These are phyloP conservation scores for Tonatia bakeri DNA, from an alignment of 2,113 vertebrate species.

Conservation along the genomic window DNA sequence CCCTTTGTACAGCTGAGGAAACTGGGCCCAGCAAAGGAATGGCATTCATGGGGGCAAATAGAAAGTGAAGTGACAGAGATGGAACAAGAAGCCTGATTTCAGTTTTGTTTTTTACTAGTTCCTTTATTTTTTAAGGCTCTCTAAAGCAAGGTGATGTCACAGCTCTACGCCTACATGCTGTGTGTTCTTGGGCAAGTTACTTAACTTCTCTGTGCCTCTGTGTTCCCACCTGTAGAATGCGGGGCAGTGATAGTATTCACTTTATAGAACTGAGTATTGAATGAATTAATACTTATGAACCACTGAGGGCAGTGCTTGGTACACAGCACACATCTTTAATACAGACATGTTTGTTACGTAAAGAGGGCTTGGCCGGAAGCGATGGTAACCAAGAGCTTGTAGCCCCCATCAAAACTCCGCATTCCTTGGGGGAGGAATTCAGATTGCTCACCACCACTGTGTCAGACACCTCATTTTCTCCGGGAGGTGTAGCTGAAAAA, in stretches of 20 bases:
- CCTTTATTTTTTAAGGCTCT: not conserved
- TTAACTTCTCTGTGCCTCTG: not conserved
- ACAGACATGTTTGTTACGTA: not conserved
- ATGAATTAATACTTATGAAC: not conserved
- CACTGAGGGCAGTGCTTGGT: not conserved
- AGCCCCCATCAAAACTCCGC: not conserved
- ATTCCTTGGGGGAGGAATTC: not conserved
- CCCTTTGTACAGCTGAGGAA: not conserved
- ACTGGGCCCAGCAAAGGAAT: not conserved
- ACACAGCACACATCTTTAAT: not conserved
- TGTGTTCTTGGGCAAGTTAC: not conserved
- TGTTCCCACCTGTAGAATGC: not conserved
- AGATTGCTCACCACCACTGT: not conserved
- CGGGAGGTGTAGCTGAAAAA: not conserved
- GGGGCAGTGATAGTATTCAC: not conserved
- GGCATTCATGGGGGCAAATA: not conserved
- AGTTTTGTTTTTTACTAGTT: not conserved
- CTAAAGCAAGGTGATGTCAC: not conserved
- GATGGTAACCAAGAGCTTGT: not conserved
- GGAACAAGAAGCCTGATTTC: not conserved
- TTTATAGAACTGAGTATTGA: not conserved
- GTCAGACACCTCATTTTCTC: not conserved
- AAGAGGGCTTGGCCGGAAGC: not conserved
- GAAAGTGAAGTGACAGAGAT: not conserved
- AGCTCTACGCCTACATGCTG: not conserved